Base-by-base conservation (phyloP, 2,888 invertebrate species). In the Atethmia centrago region DNA sequence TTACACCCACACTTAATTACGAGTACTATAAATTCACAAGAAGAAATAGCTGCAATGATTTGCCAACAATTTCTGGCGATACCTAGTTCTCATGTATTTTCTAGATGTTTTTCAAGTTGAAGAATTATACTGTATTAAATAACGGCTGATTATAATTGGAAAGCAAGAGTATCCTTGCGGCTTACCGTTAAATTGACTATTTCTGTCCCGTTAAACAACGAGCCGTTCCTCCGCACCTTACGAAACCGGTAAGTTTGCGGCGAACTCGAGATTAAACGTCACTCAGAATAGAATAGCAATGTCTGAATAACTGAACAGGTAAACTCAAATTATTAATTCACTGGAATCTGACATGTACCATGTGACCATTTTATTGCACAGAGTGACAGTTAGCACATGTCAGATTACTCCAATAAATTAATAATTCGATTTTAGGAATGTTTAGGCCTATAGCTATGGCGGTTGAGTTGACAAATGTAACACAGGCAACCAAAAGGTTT, bases 101-200 rank as follows among this genome's bases (percentile, higher is more conserved):
- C 7, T 63, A 72, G 47, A 65, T 66, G 36, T 64, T 51, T 69
- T 68, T 63, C 79, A 82, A 79, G 71, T 61, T 83, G 42, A 83
- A 69, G 31, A 49, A 55, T 66, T 51, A 69, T 69, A 61, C 56
- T 36, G 67, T 82, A 66, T 65, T 64, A 63, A 74, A 76, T 83
- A 84, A 84, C 85, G 85, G 68, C 45, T 74, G 66, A 63, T 79
- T 83, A 49, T 76, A 69, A 75, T 83, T 79, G 74, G 86, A 82
- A 86, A 86, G 82, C 58, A 79, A 85, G 72, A 82, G 82, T 82
- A 84, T 86, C 86, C 86, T 86, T 85, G 76, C 21, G 19, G 49
- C 10, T 31, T 76, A 83, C 88, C 82, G 87, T 87, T 88, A 82
- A 61, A 40, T 78, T 78, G 53, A 66, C 76, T 79, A 74, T 85